Evolutionary conservation across 2,113 vertebrate genomes (phyloP), one percentile per base, ranked within the genome.

Genomic region (Protobothrops mucrosquamatus): DNA sequence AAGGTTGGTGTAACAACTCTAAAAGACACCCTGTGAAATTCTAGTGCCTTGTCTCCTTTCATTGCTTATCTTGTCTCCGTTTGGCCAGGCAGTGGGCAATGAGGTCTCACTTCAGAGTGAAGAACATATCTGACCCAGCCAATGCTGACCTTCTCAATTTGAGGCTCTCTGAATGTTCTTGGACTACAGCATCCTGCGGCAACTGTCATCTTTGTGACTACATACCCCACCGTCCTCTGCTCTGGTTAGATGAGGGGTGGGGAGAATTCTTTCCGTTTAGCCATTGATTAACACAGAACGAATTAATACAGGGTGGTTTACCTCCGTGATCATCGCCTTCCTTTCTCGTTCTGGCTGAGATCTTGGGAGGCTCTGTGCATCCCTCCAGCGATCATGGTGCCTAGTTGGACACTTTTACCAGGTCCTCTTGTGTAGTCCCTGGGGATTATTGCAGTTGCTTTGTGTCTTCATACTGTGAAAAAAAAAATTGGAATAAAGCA

Each of bases 391-490:
- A 10, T 52, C 18, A 0, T 20, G 8, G 54, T 39, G 52, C 12
- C 22, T 34, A 10, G 23, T 61, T 43, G 14, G 74, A 51, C 26
- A 39, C 20, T 64, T 51, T 61, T 51, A 26, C 34, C 56, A 61
- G 39, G 39, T 51, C 20, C 69, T 39, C 22, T 85, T 2, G 18
- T 9, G 2, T 46, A n/a, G 24, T 11, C n/a, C 24, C 0, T 11
- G 3, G 56, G 26, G 23, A n/a, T 55, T 61, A 22, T 64, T 12
- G 87, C 34, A 85, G 48, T 51, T 86, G 74, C 46, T 34, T 3
- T 92, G 34, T 22, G 14, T 51, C 61, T 69, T 61, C 52, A 18
- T 90, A 34, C 64, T 89, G 74, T 93, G 93, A 92, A 91, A 64
- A 54, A 54, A 11, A 88, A 86, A 11, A 89, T 34, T 85, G 23